These are phyloP conservation scores for Siderastrea radians DNA, from an alignment of 92 coral and sea anemone genomes.

Conservation along the genomic window DNA sequence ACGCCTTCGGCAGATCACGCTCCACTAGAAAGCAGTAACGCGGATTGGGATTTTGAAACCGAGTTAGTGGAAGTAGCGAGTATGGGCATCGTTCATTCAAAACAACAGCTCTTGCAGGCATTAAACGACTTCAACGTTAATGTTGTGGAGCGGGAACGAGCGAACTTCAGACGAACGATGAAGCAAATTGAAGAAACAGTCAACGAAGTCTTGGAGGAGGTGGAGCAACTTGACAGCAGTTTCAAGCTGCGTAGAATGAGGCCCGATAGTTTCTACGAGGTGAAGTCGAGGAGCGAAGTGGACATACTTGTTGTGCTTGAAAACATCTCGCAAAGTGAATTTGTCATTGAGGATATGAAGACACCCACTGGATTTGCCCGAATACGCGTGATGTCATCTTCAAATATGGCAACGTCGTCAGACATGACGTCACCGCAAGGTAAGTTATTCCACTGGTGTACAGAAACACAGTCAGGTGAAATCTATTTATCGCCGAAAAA, in stretches of 20 bases:
- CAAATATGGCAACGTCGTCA: slow-evolving; percentile 4
- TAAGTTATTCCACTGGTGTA: slow-evolving; percentile 43
- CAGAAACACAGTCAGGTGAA: slow-evolving; percentile 45
- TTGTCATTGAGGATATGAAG: slow-evolving; percentile 67
- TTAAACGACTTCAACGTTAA: slow-evolving; percentile 69
- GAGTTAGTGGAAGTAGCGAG: slow-evolving; percentile 52
- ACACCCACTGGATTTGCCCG: slow-evolving; percentile 79
- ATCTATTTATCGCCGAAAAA: slow-evolving; percentile 69
- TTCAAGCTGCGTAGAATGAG: slow-evolving; percentile 69
- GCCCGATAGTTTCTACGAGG: slow-evolving; percentile 77
- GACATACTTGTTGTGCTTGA: slow-evolving; percentile 77
- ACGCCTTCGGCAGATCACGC: neutral
- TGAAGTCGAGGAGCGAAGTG: slow-evolving; percentile 75
- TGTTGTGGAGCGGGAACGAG: slow-evolving; percentile 62
- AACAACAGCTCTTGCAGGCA: slow-evolving; percentile 47
- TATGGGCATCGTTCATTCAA: slow-evolving; percentile 64
- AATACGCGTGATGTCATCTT: slow-evolving; percentile 54
- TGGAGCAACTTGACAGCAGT: slow-evolving; percentile 51
- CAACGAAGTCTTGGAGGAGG: slow-evolving; percentile 70
- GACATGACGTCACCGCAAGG: slow-evolving; percentile 2
- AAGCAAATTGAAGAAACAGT: slow-evolving; percentile 80
- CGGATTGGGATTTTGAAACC: slow-evolving; percentile 22
- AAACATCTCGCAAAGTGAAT: slow-evolving; percentile 47
- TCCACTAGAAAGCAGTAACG: neutral
- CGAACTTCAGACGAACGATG: slow-evolving; percentile 73